Conservation (phyloP, 2,113 vertebrate genomes). For the rabbit (Oryctolagus cuniculus) region mOryCun1.1 NC_091432.1:86107001-86107500, state of each 20-base stretch:
- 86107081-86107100: not conserved
- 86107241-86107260: not conserved
- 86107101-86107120: not conserved
- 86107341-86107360: not conserved
- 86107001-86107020: not conserved
- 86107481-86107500: not conserved
- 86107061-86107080: not conserved
- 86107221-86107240: not conserved
- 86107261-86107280: not conserved
- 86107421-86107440: not conserved
- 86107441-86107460: not conserved
- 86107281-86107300: not conserved
- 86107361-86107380: not conserved
- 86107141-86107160: not conserved
- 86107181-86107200: not conserved
- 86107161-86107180: not conserved
- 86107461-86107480: not conserved
- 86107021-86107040: constrained; percentile 1
- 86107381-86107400: not conserved
- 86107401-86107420: not conserved
- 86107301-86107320: not conserved
- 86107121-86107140: constrained; percentile 24
- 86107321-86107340: constrained; percentile 3
- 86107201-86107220: not conserved
- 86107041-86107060: not conserved